Conservation (phyloP, 53 echinoderm and acorn worm species). For the Paracentrotus lividus region DNA sequence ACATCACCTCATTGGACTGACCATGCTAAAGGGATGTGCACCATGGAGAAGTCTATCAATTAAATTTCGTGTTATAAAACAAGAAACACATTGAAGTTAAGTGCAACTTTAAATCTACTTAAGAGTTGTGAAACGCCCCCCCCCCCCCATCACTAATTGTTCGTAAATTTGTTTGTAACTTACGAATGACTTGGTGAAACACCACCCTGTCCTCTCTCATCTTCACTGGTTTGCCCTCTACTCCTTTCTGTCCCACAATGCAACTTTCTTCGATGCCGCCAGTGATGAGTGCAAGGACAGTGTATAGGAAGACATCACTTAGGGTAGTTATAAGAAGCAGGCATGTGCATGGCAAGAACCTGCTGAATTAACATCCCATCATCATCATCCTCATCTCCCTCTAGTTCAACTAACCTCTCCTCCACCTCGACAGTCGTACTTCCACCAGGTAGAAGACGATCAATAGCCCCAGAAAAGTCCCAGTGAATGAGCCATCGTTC, state of each 20-base stretch:
- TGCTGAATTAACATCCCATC: not conserved
- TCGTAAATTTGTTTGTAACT: too few relatives aligned
- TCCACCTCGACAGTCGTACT: slow-evolving; percentile 9
- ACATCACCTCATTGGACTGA: too few relatives aligned
- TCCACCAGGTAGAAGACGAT: not conserved
- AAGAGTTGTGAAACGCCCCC: too few relatives aligned
- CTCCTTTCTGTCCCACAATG: not conserved
- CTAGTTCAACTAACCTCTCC: slow-evolving; percentile 23
- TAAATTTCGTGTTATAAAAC: too few relatives aligned
- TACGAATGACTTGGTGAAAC: too few relatives aligned
- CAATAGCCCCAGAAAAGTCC: not conserved
- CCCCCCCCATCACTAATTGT: too few relatives aligned
- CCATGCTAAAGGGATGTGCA: too few relatives aligned
- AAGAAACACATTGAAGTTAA: too few relatives aligned
- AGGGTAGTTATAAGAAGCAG: not conserved
- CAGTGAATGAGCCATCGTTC: slow-evolving; percentile 53
- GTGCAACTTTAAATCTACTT: too few relatives aligned
- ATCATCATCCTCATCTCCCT: not conserved
- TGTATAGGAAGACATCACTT: slow-evolving; percentile 54
- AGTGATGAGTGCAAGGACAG: slow-evolving; percentile 6
- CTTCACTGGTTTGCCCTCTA: too few relatives aligned
- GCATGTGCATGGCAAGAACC: slow-evolving; percentile 30
- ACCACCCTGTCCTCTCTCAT: too few relatives aligned
- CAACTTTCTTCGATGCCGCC: not conserved
- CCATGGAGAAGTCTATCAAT: too few relatives aligned